Conservation (phyloP, 2,113 vertebrate genomes). For the Thalassarche chlororhynchos region DNA sequence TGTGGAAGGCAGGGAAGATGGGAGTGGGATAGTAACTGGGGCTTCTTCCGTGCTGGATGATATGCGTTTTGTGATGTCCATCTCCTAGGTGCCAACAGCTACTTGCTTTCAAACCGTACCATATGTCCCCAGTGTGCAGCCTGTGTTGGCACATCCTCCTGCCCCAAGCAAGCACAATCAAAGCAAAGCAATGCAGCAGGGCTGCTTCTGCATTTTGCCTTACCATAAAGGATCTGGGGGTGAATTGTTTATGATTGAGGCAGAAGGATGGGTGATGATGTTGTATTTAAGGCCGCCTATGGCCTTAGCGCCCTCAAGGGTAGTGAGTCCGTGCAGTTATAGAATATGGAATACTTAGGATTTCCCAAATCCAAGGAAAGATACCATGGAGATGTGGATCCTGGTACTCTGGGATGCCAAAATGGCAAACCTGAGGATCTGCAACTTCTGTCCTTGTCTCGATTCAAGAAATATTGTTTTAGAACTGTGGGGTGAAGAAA, state of each 20-base stretch:
- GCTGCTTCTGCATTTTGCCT: not conserved
- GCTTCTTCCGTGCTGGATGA: not conserved
- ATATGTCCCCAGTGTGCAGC: rapidly evolving
- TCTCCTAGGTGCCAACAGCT: not conserved
- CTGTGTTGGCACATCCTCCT: not conserved
- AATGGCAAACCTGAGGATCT: not conserved
- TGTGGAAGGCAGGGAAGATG: not conserved
- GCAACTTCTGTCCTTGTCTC: not conserved
- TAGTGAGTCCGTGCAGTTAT: not conserved
- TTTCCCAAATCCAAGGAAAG: not conserved
- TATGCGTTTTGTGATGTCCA: rapidly evolving
- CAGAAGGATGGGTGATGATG: not conserved
- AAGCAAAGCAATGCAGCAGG: not conserved
- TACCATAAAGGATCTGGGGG: not conserved
- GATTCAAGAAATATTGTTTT: not conserved
- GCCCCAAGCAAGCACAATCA: not conserved
- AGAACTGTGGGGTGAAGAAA: not conserved
- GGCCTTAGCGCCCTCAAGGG: not conserved
- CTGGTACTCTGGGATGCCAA: not conserved
- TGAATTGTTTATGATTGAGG: not conserved
- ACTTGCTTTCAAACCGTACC: not conserved
- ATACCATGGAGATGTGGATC: not conserved
- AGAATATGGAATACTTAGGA: not conserved
- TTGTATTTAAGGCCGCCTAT: not conserved
- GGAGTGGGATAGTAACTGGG: not conserved